These are phyloP conservation scores for Decapterus maruadsi DNA, from an alignment of 2,797 vertebrate species.

Conservation along the genomic window DNA sequence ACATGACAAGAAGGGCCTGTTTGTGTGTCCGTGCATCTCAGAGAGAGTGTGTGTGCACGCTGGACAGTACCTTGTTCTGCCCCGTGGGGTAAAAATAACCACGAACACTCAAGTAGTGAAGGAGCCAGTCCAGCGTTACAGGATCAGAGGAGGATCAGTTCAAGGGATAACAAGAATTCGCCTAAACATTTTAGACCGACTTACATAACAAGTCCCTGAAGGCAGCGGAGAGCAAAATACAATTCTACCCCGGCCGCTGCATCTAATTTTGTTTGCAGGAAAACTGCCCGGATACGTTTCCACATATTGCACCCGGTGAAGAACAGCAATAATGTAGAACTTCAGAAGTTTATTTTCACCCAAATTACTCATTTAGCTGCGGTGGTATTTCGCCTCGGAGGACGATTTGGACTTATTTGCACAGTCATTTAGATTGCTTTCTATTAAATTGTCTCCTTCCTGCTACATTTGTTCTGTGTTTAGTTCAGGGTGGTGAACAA, in stretches of 20 bases:
- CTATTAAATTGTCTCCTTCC: not conserved
- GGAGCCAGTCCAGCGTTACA: constrained; percentile 33
- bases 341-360: constrained; percentile 1
- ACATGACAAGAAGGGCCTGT: constrained; percentile 61
- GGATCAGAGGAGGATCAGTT: constrained; percentile 25
- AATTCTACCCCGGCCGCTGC: constrained; percentile 8
- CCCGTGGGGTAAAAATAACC: constrained; percentile 68
- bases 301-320: constrained; percentile 1
- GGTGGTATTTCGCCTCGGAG: not conserved
- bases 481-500: not conserved
- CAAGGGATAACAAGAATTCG: constrained; percentile 30
- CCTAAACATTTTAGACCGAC: constrained; percentile 42
- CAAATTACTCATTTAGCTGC: not conserved
- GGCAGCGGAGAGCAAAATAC: constrained; percentile 30
- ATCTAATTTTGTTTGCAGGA: constrained; percentile 48
- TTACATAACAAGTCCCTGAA: constrained; percentile 42
- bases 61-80: constrained; percentile 40
- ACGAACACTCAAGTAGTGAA: constrained; percentile 37
- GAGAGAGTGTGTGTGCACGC: not conserved
- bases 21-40: constrained; percentile 30
- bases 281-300: constrained; percentile 26
- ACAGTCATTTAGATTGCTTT: not conserved
- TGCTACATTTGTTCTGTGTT: not conserved
- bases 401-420: not conserved
- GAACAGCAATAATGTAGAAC: not conserved